A percentile compares a stretch with the other conserved stretches of the same genome.
phyloP scores from a whole-genome alignment of 2,888 invertebrate species.

The Meandrusa payeni region DNA sequence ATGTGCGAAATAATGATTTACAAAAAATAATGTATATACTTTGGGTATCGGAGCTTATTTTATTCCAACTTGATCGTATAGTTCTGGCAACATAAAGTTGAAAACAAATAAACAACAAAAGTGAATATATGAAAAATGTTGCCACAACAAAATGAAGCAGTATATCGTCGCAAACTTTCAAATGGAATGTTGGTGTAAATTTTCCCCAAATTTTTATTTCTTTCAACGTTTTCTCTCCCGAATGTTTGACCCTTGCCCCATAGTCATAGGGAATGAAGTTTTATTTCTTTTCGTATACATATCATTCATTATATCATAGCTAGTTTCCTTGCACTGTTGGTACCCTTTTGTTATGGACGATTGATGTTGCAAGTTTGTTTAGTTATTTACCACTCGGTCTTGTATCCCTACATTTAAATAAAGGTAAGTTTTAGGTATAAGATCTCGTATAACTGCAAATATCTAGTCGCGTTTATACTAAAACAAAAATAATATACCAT shows the following conservation, averaged over 20 bases:
- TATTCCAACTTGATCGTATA: conserved; percentile 74
- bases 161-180: conserved; percentile 63
- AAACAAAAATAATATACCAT: too few species aligned
- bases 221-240: conserved; percentile 57
- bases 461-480: conserved; percentile 12
- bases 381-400: conserved; percentile 27
- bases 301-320: conserved; percentile 69
- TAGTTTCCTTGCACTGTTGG: conserved; percentile 62
- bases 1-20: conserved; percentile 1
- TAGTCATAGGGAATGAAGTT: conserved; percentile 72
- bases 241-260: conserved; percentile 81
- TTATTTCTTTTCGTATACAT: conserved; percentile 46
- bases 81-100: conserved; percentile 63
- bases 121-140: conserved; percentile 44
- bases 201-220: conserved; percentile 53
- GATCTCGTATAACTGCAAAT: conserved; percentile 42
- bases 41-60: conserved; percentile 30
- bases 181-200: conserved; percentile 87
- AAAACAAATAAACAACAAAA: not conserved
- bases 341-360: conserved; percentile 65
- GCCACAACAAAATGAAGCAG: conserved; percentile 55
- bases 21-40: not conserved
- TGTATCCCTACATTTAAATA: conserved; percentile 27
- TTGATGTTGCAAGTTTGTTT: conserved; percentile 63
- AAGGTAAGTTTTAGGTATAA: conserved; percentile 51